These are phyloP conservation scores for Lypha dubia DNA, from an alignment of 2,888 invertebrate genomes.

Conservation along the genomic window DNA sequence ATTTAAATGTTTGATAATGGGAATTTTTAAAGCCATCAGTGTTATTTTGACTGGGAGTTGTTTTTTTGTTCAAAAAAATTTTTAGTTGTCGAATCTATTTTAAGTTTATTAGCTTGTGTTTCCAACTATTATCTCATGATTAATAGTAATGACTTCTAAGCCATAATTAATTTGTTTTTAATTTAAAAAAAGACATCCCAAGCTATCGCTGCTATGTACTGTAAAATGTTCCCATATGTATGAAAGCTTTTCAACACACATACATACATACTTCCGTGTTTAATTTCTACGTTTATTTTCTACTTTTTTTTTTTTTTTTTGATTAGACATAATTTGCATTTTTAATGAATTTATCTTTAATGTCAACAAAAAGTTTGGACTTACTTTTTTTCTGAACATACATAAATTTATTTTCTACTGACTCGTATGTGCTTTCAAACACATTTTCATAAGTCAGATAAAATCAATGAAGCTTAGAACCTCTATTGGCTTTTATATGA, in stretches of 20 bases:
- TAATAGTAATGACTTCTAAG: not conserved
- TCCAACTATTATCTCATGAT: not conserved
- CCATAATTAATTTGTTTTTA: not conserved
- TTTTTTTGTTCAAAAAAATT: too few species aligned
- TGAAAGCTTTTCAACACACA: not conserved
- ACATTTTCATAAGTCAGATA: slow-evolving; percentile 49
- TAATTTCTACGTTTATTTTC: too few species aligned
- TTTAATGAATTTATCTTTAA: slow-evolving; percentile 64
- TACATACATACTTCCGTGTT: slow-evolving; percentile 34
- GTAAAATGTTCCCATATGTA: not conserved
- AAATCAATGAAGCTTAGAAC: slow-evolving; percentile 59
- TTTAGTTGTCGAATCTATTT: too few species aligned
- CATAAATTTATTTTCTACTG: slow-evolving; percentile 24
- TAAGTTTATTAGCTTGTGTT: not conserved
- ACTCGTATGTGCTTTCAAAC: not conserved
- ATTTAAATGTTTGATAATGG: too few species aligned
- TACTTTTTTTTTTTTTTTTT: slow-evolving; percentile 9
- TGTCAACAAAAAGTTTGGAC: slow-evolving; percentile 33
- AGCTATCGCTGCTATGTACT: not conserved
- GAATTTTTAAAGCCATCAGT: too few species aligned
- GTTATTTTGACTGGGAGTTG: too few species aligned
- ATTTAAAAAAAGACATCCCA: not conserved
- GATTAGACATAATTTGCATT: slow-evolving; percentile 64
- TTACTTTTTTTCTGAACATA: not conserved
- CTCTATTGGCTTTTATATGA: slow-evolving; percentile 43